These are phyloP conservation scores for Pangasius djambal DNA, from an alignment of 2,797 vertebrate species.

Conservation along the genomic window DNA sequence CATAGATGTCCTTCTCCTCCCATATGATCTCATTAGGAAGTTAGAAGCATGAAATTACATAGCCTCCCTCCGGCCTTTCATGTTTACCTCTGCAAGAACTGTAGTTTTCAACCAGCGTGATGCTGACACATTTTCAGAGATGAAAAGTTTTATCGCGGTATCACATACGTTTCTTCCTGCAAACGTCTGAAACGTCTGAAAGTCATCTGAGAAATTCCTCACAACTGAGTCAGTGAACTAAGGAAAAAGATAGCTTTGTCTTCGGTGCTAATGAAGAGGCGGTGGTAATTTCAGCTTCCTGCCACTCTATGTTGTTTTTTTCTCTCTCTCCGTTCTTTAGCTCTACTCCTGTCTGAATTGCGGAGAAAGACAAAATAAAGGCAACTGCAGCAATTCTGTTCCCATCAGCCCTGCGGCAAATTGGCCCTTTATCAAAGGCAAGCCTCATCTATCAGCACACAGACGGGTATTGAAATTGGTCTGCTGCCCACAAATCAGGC, in stretches of 20 bases:
- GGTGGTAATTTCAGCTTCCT: constrained; percentile 45
- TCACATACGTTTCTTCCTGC: constrained; percentile 34
- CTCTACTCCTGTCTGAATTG: constrained; percentile 66
- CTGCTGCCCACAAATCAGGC: constrained; percentile 77
- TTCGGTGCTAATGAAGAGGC: constrained; percentile 45
- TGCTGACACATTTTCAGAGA: constrained; percentile 9
- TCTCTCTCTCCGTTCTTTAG: constrained; percentile 48
- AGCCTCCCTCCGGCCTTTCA: not conserved
- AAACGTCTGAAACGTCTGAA: constrained; percentile 35
- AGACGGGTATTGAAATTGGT: constrained; percentile 82
- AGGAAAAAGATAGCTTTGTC: constrained; percentile 53
- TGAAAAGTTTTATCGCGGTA: not conserved
- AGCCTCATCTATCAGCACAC: constrained; percentile 75
- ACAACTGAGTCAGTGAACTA: constrained; percentile 39
- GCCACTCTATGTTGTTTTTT: constrained; percentile 52
- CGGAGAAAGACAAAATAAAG: constrained; percentile 74
- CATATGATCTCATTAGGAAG: constrained; percentile 39
- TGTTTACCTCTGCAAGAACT: constrained; percentile 21
- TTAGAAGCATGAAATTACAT: constrained; percentile 23
- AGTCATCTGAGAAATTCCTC: constrained; percentile 22
- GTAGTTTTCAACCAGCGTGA: not conserved
- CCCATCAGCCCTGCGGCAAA: constrained; percentile 75
- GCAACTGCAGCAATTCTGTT: constrained; percentile 75
- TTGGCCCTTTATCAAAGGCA: constrained; percentile 79
- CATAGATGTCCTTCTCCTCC: constrained; percentile 22